phyloP scores from a whole-genome alignment of 2,888 invertebrate species.

The Sarcophaga carnaria region DNA sequence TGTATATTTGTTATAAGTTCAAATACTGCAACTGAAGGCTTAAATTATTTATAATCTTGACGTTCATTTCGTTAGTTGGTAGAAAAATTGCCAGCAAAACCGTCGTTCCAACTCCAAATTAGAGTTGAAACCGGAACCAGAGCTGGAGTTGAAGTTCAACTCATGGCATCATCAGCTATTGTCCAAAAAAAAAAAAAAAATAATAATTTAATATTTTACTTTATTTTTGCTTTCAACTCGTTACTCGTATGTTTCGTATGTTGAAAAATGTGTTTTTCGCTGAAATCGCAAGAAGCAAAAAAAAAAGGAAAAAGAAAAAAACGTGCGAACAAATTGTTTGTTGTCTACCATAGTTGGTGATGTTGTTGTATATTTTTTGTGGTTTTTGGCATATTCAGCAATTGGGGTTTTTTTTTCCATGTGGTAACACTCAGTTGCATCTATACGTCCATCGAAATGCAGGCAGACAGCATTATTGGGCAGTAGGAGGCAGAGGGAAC shows the following conservation, averaged over 20 bases:
- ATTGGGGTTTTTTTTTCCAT: conserved; percentile 31
- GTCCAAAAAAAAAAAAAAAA: conserved; percentile 46
- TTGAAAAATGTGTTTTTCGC: too few species aligned
- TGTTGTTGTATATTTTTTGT: conserved; percentile 53
- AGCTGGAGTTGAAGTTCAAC: conserved; percentile 22
- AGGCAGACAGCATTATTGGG: conserved; percentile 21
- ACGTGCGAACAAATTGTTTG: conserved; percentile 68
- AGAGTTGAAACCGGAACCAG: neutral
- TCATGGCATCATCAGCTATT: conserved; percentile 45
- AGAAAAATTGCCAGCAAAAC: neutral
- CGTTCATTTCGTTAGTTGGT: conserved; percentile 57
- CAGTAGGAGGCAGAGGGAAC: neutral
- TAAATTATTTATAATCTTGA: conserved; percentile 69
- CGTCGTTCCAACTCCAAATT: neutral
- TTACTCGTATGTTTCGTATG: neutral
- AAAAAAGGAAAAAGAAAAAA: conserved; percentile 18
- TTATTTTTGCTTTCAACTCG: conserved; percentile 34
- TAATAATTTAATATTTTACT: conserved; percentile 44
- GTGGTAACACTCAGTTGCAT: conserved; percentile 14
- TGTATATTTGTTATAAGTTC: conserved; percentile 43
- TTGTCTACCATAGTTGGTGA: conserved; percentile 59
- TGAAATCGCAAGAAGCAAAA: too few species aligned
- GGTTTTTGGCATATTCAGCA: conserved; percentile 46
- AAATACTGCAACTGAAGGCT: conserved; percentile 68
- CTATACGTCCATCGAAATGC: conserved; percentile 40